Evolutionary conservation across 2,113 vertebrate genomes (phyloP).

Genomic region (Pogona vitticeps): DNA sequence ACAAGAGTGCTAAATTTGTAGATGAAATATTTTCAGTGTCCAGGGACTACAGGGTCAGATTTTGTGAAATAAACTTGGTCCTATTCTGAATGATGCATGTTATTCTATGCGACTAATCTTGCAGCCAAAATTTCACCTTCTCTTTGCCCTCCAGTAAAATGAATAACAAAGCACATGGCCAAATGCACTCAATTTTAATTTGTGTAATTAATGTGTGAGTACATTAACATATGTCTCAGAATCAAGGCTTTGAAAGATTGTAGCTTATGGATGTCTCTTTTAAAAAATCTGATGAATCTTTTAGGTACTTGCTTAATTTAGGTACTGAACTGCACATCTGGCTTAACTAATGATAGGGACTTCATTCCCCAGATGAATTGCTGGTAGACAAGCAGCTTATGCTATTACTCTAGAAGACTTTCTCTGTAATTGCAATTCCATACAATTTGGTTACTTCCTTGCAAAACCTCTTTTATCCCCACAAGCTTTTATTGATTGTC

Average conservation of each 20-base stretch:
- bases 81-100: neutral
- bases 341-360: conserved; percentile 17
- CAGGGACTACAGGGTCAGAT: neutral
- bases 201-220: neutral
- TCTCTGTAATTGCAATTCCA: conserved; percentile 22
- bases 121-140: neutral
- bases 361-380: conserved; percentile 16
- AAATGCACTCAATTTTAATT: neutral
- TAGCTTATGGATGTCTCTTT: neutral
- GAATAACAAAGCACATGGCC: neutral
- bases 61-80: neutral
- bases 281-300: neutral
- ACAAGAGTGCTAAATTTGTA: neutral
- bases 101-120: neutral
- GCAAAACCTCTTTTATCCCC: conserved; percentile 27
- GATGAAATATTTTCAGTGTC: neutral
- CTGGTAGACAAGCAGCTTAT: conserved; percentile 25
- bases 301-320: neutral
- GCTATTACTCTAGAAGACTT: conserved; percentile 17
- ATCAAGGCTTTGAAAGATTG: neutral
- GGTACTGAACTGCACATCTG: neutral
- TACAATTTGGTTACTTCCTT: conserved; percentile 35
- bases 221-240: neutral
- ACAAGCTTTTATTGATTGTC: conserved; percentile 32
- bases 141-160: neutral